Base-by-base conservation (phyloP, 1,140 invertebrate genomes). In the Drosophila pruinosa region DNA sequence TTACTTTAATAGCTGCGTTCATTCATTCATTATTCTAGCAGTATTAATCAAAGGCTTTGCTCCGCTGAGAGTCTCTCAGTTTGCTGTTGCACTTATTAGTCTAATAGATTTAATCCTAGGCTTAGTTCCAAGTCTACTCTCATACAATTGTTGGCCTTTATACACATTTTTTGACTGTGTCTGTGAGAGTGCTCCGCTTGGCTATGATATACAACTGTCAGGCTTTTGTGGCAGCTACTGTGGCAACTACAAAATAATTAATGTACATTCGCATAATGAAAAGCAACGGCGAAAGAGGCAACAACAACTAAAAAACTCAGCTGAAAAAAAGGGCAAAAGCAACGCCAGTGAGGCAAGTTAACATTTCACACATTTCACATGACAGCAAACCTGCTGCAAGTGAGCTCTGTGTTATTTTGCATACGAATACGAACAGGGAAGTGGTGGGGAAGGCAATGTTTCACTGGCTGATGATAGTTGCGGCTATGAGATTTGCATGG, bases 181-280 rank as follows among this genome's bases (percentile, higher is more conserved):
- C 6, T 48, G 36, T 38, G 36, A 39, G 15, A 7, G 12, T 39
- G 12, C 43, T 45, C 24, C 14, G 24, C 22, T n/a, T n/a, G n/a
- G n/a, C n/a, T 28, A 26, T 47, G 41, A 34, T 26, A 14, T 39
- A 24, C 52, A 56, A 22, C 52, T 71, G 61, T 47, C 59, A 63
- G 65, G 4, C 72, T 63, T 73, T 82, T 77, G 69, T 45, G 17
- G 58, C 34, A 57, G 61, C 43, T 7, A 39, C 52, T 67, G 53
- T 72, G 59, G 61, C 78, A 83, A 63, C 79, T 77, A 72, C 62
- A 75, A 82, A 82, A 88, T 88, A 88, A 88, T 89, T 88, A 88
- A 82, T 88, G 78, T 75, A 79, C 82, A 82, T 71, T 88, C 83
- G 78, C 82, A 78, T 88, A 88, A 88, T 88, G 82, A 88, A 78